Evolutionary conservation across 2,113 vertebrate species (phyloP).

Genomic region (Dicentrarchus labrax): DNA sequence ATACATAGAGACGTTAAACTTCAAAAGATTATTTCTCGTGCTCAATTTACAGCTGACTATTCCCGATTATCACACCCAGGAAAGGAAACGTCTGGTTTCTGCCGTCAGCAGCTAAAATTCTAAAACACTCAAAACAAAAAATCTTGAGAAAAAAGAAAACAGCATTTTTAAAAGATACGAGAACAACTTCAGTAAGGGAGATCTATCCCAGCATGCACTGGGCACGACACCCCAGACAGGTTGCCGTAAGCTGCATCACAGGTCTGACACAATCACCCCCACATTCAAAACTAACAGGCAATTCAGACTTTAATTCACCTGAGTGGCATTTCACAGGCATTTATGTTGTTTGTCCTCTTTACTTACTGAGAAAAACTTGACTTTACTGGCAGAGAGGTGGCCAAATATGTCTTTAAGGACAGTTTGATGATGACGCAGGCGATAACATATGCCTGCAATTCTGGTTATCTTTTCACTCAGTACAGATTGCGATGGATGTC

Average conservation of each 20-base stretch:
- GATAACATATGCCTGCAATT: background rate
- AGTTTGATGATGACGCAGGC: background rate
- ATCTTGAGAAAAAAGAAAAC: background rate
- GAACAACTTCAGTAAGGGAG: background rate
- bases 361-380: slow-evolving; percentile 7
- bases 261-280: background rate
- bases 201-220: slow-evolving; percentile 17
- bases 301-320: slow-evolving; percentile 19
- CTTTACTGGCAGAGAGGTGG: background rate
- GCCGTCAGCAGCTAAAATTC: background rate
- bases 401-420: background rate
- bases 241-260: slow-evolving; percentile 19
- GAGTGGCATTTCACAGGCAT: background rate
- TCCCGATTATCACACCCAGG: background rate
- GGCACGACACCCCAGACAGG: background rate
- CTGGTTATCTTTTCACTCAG: background rate
- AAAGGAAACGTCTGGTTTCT: background rate
- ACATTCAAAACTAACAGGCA: background rate
- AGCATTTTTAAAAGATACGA: background rate
- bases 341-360: slow-evolving; percentile 7
- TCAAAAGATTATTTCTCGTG: background rate
- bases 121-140: background rate
- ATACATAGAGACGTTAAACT: background rate
- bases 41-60: background rate
- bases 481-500: background rate